phyloP scores from a whole-genome alignment of 1,140 invertebrate species.

The Musca domestica region DNA sequence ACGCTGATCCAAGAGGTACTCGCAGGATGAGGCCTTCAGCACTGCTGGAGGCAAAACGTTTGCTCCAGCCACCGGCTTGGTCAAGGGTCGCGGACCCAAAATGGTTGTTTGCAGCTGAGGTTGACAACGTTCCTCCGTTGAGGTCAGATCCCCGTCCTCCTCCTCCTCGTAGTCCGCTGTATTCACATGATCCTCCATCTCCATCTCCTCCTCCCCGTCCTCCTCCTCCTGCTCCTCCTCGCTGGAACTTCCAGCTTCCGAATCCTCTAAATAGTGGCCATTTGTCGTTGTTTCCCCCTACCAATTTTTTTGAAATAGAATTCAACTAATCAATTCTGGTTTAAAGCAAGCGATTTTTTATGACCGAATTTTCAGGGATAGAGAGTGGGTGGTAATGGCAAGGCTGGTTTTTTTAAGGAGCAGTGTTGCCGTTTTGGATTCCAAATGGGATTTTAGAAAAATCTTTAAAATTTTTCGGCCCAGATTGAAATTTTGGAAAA shows the following conservation, averaged over 20 bases:
- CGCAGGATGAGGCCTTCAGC: constrained; percentile 46
- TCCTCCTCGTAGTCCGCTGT: constrained; percentile 18
- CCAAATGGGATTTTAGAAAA: too few relatives aligned
- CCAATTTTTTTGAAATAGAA: constrained; percentile 55
- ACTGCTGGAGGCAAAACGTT: constrained; percentile 28
- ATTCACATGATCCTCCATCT: constrained; percentile 18
- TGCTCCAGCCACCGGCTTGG: constrained; percentile 10
- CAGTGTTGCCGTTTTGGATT: background rate
- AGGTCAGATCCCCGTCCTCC: constrained; percentile 23
- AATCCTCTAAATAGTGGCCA: constrained; percentile 55
- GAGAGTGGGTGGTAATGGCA: background rate
- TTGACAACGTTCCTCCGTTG: constrained; percentile 34
- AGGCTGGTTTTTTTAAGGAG: background rate
- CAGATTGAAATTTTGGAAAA: too few relatives aligned
- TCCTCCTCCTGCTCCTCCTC: constrained; percentile 36
- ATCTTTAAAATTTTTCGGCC: too few relatives aligned
- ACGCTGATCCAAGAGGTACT: constrained; percentile 52
- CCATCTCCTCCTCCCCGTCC: constrained; percentile 18
- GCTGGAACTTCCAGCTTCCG: constrained; percentile 53
- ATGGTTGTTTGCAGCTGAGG: constrained; percentile 32
- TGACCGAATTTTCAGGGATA: too few relatives aligned
- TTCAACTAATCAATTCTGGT: constrained; percentile 56
- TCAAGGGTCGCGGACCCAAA: constrained; percentile 36
- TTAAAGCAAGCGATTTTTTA: constrained; percentile 42
- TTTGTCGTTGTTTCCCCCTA: constrained; percentile 55